Percentiles rank a stretch among this genome's conserved stretches.
Conservation (phyloP, 1,140 invertebrate species). For the Diorhabda elongata region DNA sequence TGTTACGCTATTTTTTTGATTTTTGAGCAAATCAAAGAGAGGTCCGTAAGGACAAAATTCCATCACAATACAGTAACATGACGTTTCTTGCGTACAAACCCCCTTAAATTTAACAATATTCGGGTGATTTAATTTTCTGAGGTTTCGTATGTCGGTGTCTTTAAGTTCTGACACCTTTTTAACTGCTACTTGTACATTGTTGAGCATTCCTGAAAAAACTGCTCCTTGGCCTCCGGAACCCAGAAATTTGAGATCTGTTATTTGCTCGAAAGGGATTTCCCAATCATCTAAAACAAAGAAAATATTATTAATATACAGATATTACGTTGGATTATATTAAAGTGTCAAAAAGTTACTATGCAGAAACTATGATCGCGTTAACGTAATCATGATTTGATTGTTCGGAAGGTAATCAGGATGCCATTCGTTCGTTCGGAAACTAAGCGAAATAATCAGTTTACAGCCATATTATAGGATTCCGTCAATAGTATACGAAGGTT, state of each 20-base stretch:
- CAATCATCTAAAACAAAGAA: conserved; percentile 65
- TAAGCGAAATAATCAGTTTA: too few relatives aligned
- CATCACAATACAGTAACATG: conserved; percentile 93
- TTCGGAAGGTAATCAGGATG: too few relatives aligned
- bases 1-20: conserved; percentile 68
- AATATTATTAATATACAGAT: too few relatives aligned
- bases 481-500: too few relatives aligned
- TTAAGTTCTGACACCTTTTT: conserved; percentile 92
- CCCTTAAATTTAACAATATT: conserved; percentile 95
- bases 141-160: conserved; percentile 92
- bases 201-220: conserved; percentile 86
- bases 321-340: too few relatives aligned
- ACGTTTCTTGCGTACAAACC: conserved; percentile 71
- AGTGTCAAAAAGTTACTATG: too few relatives aligned
- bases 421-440: too few relatives aligned
- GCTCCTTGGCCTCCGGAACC: conserved; percentile 95
- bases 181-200: conserved; percentile 85
- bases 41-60: conserved; percentile 95
- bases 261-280: conserved; percentile 92
- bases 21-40: conserved; percentile 84
- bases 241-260: conserved; percentile 87
- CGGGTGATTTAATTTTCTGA: conserved; percentile 91
- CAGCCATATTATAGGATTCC: too few relatives aligned
- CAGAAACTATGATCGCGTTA: too few relatives aligned
- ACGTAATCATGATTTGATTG: too few relatives aligned